phyloP scores from a whole-genome alignment of 2,888 invertebrate species.

The Caenorhabditis wallacei region DNA sequence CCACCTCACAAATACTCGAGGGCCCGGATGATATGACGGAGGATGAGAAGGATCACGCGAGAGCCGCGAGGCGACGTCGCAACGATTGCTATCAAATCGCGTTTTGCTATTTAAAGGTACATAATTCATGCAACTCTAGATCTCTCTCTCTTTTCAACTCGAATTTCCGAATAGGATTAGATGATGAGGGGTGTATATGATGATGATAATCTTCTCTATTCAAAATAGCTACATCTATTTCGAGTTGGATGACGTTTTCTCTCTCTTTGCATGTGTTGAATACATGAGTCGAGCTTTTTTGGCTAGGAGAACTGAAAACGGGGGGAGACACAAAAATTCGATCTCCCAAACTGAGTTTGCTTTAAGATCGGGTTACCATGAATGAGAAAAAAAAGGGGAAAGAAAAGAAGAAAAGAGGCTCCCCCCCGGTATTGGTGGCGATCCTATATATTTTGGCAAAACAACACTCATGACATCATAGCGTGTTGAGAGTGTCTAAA shows the following conservation, averaged over 20 bases:
- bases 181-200: not conserved
- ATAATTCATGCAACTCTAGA: slow-evolving; percentile 17
- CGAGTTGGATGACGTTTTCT: slow-evolving; percentile 17
- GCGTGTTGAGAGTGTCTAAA: slow-evolving; percentile 12
- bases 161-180: slow-evolving; percentile 37
- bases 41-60: slow-evolving; percentile 66
- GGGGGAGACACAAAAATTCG: slow-evolving; percentile 22
- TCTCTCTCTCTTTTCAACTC: not conserved
- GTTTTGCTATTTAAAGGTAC: slow-evolving; percentile 81
- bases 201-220: slow-evolving; percentile 4
- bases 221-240: slow-evolving; percentile 39
- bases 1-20: slow-evolving; percentile 81
- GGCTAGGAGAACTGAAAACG: not conserved
- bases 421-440: slow-evolving; percentile 28
- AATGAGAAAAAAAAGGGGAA: slow-evolving; percentile 8
- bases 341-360: slow-evolving; percentile 39
- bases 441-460: slow-evolving; percentile 47
- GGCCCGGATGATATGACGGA: slow-evolving; percentile 63
- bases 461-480: slow-evolving; percentile 58
- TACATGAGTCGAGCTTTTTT: slow-evolving; percentile 49
- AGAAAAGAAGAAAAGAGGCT: not conserved
- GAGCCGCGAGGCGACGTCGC: slow-evolving; percentile 71
- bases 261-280: slow-evolving; percentile 33
- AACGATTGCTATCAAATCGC: slow-evolving; percentile 83
- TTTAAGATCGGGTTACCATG: slow-evolving; percentile 59